Conservation (phyloP, 2,113 vertebrate species). For the Eleginops maclovinus region DNA sequence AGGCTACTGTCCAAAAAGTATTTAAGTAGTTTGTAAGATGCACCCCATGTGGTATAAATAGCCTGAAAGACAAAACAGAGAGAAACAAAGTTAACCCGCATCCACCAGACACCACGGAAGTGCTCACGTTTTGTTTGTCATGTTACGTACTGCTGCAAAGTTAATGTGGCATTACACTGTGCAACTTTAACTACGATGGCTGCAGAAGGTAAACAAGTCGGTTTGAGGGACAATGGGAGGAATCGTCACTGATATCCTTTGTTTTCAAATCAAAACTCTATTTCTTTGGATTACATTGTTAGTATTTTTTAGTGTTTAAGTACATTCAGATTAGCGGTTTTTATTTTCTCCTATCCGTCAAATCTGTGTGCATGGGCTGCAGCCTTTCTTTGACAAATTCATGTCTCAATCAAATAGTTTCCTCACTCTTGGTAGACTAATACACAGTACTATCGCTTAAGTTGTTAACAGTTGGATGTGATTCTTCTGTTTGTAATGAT, state of each 20-base stretch:
- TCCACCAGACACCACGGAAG: not conserved
- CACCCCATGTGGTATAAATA: not conserved
- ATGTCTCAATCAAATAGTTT: not conserved
- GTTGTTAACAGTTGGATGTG: not conserved
- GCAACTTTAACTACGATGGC: not conserved
- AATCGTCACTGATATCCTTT: no score
- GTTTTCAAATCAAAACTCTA: no score
- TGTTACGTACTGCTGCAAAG: not conserved
- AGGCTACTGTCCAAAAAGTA: not conserved
- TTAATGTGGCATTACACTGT: not conserved
- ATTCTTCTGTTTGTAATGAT: not conserved
- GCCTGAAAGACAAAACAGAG: not conserved
- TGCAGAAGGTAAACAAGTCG: constrained; percentile 8
- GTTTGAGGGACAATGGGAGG: not conserved
- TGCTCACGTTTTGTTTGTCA: not conserved
- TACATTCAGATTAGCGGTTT: no score
- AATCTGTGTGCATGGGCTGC: not conserved
- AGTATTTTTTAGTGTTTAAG: no score
- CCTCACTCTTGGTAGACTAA: not conserved
- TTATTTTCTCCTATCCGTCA: not conserved
- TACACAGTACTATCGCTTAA: not conserved
- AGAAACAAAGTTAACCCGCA: not conserved
- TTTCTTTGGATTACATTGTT: no score
- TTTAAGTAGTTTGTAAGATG: not conserved
- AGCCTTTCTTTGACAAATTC: not conserved